Evolutionary conservation across 1,140 invertebrate species (phyloP), one percentile per base, ranked within the genome.

Genomic region (Drosophila ananassae): DNA sequence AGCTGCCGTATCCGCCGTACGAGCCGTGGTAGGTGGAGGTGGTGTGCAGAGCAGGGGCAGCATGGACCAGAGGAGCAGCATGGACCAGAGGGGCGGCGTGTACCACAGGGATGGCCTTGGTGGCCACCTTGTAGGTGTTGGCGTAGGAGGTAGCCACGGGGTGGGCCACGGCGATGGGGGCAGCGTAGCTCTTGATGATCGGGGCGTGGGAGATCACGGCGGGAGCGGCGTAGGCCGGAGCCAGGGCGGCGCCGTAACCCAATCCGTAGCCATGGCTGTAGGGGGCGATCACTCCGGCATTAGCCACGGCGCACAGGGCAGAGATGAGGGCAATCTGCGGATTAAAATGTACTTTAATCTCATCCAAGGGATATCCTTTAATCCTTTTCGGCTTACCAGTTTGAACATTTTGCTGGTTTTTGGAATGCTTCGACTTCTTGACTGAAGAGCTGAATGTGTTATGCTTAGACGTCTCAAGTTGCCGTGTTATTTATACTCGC

Each of bases 121-220:
- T 82, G 56, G 91, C 82, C 24, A 94, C 93, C 80, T 93, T 93
- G 79, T 94, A 94, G 54, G 93, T 93, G 91, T 94, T 94, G 79
- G 93, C 93, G 58, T 94, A 94, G 3, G 93, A 94, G n/a, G 93
- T 93, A 62, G 93, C 93, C 46, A 93, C 83, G 1, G 91, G 92
- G 55, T 68, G 66, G 63, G 92, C 92, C 24, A 92, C 84, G 13
- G 92, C 83, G 64, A 89, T 77, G 44, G 92, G 90, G 2, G 91
- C 83, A n/a, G 89, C 89, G 68, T 91, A 90, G 50, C 85, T 79
- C 57, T 89, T 89, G 58, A 89, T 84, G 53, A 89, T 75, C 25
- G 84, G 84, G 3, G 84, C 84, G 50, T 92, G 92, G 54, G 90
- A 90, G 57, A 82, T 77, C 52, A 83, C 72, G 7, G 79, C 77